Conservation (phyloP, 2,797 vertebrate species). For the Ctenosaura bakeri region DNA sequence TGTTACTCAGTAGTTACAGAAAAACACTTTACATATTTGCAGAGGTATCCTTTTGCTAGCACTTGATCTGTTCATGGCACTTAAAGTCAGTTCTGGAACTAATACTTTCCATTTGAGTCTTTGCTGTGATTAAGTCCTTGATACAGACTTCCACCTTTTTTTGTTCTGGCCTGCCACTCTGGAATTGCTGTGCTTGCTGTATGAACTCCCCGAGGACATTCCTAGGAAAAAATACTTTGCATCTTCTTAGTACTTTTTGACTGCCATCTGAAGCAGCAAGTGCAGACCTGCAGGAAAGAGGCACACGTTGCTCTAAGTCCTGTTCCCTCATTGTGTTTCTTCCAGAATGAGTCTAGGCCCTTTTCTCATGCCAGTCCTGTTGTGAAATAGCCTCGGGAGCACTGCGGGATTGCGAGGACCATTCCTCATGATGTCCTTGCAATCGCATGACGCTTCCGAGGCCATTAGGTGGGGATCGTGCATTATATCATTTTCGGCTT, state of each 20-base stretch:
- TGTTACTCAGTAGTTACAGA: background rate
- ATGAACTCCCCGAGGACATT: background rate
- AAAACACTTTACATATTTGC: background rate
- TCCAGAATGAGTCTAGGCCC: background rate
- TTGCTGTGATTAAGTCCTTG: background rate
- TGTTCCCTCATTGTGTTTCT: background rate
- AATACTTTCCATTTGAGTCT: background rate
- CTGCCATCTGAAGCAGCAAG: background rate
- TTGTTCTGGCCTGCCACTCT: background rate
- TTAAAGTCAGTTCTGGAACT: background rate
- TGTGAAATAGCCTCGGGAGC: no score
- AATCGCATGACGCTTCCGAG: no score
- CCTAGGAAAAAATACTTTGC: background rate
- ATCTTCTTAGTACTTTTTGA: constrained; percentile 7
- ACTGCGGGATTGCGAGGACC: no score
- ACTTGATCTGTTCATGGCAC: background rate
- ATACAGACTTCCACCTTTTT: constrained; percentile 4
- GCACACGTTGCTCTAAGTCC: background rate
- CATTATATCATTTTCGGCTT: no score
- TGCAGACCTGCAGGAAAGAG: background rate
- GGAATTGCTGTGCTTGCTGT: background rate
- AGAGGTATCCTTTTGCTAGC: background rate
- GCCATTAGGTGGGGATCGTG: no score
- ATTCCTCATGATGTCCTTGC: no score
- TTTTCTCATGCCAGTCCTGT: no score